Evolutionary conservation across 2,113 vertebrate species (phyloP).

Genomic region (Sclerurus mexicanus): DNA sequence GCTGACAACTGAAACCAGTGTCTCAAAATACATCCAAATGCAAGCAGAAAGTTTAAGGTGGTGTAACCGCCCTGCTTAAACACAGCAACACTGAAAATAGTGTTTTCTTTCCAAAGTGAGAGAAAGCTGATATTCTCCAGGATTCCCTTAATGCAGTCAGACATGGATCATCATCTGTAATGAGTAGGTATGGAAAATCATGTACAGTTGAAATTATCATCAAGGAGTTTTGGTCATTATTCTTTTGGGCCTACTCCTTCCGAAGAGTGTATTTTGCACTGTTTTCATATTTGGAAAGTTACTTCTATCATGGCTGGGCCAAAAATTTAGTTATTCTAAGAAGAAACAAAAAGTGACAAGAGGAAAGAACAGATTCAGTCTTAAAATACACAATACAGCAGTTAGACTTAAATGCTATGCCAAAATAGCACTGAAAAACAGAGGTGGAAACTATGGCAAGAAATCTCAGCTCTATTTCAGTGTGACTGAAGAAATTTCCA

Average conservation of each 20-base stretch:
- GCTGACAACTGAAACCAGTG: neutral
- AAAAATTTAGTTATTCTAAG: neutral
- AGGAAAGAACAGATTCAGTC: neutral
- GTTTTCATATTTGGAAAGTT: neutral
- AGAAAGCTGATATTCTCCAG: neutral
- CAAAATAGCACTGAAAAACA: constrained; percentile 2
- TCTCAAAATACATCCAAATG: constrained; percentile 16
- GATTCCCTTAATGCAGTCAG: neutral
- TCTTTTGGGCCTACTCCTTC: neutral
- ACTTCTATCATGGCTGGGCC: neutral
- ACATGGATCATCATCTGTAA: neutral
- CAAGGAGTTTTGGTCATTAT: neutral
- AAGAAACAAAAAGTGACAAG: neutral
- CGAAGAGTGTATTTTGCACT: neutral
- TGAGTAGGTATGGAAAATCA: neutral
- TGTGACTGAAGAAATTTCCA: neutral
- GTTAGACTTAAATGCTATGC: neutral
- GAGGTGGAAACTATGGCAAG: neutral
- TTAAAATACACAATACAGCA: neutral
- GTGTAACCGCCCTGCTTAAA: neutral
- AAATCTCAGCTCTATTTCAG: neutral
- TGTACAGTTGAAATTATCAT: neutral
- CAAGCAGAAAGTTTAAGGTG: neutral
- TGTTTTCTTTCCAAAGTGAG: neutral
- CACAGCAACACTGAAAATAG: neutral